Evolutionary conservation across 2,888 invertebrate genomes (phyloP), one percentile per base, ranked within the genome.

Genomic region (Tipula helvola): DNA sequence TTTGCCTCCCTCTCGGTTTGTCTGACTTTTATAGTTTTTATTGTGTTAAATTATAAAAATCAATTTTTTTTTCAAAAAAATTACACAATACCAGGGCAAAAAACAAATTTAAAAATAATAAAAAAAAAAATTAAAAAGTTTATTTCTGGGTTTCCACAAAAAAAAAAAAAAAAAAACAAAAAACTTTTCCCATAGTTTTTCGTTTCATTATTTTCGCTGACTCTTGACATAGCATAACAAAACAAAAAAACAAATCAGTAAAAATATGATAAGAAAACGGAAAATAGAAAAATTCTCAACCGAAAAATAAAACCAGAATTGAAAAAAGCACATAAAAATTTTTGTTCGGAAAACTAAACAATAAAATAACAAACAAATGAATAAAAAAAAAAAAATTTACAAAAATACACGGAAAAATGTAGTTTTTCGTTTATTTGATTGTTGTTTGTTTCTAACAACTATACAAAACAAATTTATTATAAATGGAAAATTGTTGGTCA

Each of bases 221-320:
- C 71, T 71, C 71, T 71, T 71, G 71, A 71, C 71, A 71, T 71
- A 18, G 10, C 71, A 71, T 10, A 71, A 71, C 71, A 71, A 71
- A 71, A 28, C 71, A 10, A 28, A 71, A 12, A 28, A 71, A 71
- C 71, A 71, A 71, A 71, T 71, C 71, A 71, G 71, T 71, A 71
- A 71, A 71, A 71, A 71, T 71, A 71, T 71, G 71, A 71, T 71
- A 71, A 71, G 71, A 71, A 71, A 71, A 71, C 71, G 71, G 71
- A 71, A 71, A 71, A 71, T 71, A 71, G 71, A 71, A 71, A 57
- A 71, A 71, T 12, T 71, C 28, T 8, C 28, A 71, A 18, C 18
- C 3, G 4, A 71, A 18, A 28, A 71, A 71, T 16, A 52, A 16
- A 13, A 71, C 28, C 28, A 52, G 16, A 52, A 18, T 39, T 28